Conservation (phyloP, 2,113 vertebrate genomes). For the Megatriorchis doriae region DNA sequence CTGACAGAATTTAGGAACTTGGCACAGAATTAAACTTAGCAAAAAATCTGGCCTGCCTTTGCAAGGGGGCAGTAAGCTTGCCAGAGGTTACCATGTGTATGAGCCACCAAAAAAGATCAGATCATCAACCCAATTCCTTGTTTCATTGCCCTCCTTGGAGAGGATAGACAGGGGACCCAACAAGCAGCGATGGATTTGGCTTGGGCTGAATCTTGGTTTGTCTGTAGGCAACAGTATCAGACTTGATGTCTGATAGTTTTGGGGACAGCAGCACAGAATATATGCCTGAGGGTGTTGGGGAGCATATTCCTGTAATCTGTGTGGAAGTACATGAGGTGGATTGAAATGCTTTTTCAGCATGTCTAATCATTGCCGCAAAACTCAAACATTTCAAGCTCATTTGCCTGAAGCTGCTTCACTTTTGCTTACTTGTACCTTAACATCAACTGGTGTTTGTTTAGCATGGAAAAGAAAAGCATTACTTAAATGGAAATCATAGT, state of each 20-base stretch:
- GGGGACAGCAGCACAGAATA: not conserved
- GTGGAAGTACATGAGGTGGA: not conserved
- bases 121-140: not conserved
- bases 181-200: not conserved
- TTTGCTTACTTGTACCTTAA: not conserved
- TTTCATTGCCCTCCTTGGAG: not conserved
- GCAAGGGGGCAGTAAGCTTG: not conserved
- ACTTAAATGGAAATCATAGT: not conserved
- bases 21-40: not conserved
- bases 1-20: not conserved
- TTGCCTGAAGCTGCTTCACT: not conserved
- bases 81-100: not conserved
- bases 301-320: not conserved
- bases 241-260: not conserved
- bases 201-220: not conserved
- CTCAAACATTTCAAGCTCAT: not conserved
- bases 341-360: not conserved
- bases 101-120: not conserved
- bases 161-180: not conserved
- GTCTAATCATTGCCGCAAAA: not conserved
- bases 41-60: not conserved
- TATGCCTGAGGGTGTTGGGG: not conserved
- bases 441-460: not conserved
- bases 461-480: not conserved
- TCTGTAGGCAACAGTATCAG: not conserved